phyloP scores from a whole-genome alignment of 2,797 vertebrate genomes.

The Mus caroli region DNA sequence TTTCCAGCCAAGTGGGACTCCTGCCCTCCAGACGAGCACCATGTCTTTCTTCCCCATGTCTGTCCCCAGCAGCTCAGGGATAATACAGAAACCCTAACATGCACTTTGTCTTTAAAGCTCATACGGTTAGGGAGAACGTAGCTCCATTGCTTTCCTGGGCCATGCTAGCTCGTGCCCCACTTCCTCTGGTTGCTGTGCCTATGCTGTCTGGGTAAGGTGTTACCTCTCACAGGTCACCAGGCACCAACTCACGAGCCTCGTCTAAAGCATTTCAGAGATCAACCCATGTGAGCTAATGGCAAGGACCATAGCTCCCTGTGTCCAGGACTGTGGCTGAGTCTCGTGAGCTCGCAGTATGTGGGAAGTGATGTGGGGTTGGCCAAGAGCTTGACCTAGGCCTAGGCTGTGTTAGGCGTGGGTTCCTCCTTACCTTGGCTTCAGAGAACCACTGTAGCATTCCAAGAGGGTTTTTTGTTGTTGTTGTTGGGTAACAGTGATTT shows the following conservation, averaged over 20 bases:
- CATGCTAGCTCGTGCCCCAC: not conserved
- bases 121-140: not conserved
- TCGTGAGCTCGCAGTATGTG: rapidly evolving
- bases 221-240: not conserved
- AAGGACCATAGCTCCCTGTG: not conserved
- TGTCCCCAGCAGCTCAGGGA: not conserved
- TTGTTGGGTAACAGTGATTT: not conserved
- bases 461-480: not conserved
- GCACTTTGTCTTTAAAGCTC: not conserved
- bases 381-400: not conserved
- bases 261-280: not conserved
- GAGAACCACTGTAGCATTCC: not conserved
- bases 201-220: not conserved
- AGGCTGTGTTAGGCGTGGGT: not conserved
- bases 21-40: not conserved
- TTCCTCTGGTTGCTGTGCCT: not conserved
- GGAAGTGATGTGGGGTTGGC: not conserved
- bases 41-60: not conserved
- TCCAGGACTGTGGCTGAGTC: rapidly evolving
- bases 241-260: not conserved
- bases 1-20: not conserved
- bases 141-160: not conserved
- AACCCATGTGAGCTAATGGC: not conserved
- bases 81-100: not conserved
- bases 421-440: not conserved